phyloP scores from a whole-genome alignment of 2,888 invertebrate species.

The Cephus spinipes region DNA sequence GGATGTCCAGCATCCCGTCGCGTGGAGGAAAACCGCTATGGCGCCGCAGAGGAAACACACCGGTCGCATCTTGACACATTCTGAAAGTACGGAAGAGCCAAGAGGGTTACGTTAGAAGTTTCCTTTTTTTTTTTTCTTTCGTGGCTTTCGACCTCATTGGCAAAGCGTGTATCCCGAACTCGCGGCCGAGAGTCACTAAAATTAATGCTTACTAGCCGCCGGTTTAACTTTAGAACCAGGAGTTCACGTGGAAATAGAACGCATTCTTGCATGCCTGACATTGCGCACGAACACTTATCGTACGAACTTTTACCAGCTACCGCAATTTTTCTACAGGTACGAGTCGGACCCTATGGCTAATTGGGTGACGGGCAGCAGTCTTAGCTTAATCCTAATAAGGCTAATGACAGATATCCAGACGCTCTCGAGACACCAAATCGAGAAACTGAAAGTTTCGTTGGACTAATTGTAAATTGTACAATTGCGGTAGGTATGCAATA shows the following conservation, averaged over 20 bases:
- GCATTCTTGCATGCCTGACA: constrained; percentile 48
- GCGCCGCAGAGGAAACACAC: constrained; percentile 53
- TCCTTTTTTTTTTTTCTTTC: constrained; percentile 18
- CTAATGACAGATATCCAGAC: not conserved
- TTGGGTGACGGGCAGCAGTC: not conserved
- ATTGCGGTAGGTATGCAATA: not conserved
- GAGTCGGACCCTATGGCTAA: not conserved
- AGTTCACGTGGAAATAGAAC: constrained; percentile 63
- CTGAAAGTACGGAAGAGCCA: constrained; percentile 51
- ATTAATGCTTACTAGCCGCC: constrained; percentile 46
- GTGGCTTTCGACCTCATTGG: constrained; percentile 21
- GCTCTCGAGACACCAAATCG: not conserved
- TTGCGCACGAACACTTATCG: constrained; percentile 31
- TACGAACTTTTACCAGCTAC: not conserved
- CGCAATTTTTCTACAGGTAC: not conserved
- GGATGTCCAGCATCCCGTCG: constrained; percentile 43
- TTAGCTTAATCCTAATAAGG: not conserved
- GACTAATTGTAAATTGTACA: not conserved
- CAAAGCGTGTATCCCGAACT: constrained; percentile 19
- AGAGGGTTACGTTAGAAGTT: constrained; percentile 24
- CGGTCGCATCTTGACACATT: constrained; percentile 65
- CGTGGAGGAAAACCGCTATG: constrained; percentile 47
- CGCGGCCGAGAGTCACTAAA: constrained; percentile 42
- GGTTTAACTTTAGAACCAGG: constrained; percentile 61
- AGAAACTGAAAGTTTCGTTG: not conserved